These are phyloP conservation scores for Melinaea menophilus DNA, from an alignment of 2,888 invertebrate species.

Conservation along the genomic window DNA sequence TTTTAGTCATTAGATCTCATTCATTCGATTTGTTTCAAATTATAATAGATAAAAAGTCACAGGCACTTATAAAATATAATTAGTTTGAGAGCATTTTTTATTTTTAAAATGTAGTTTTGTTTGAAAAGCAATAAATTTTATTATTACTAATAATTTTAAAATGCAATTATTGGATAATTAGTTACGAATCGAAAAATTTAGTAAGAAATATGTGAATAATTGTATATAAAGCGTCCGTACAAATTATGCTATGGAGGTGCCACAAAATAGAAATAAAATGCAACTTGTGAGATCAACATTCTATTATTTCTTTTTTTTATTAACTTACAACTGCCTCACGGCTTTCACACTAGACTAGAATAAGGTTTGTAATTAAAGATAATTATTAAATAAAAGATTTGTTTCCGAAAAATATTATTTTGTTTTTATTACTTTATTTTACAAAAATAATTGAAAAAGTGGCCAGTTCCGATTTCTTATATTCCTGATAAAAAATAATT, in stretches of 20 bases:
- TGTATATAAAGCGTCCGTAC: neutral
- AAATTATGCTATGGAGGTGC: neutral
- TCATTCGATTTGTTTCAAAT: neutral
- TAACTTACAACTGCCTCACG: conserved; percentile 36
- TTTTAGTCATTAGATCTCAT: conserved; percentile 25
- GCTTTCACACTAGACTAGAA: conserved; percentile 42
- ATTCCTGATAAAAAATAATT: no score
- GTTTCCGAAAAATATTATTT: conserved; percentile 38
- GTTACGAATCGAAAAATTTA: neutral
- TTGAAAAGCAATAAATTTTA: no score
- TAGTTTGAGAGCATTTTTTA: neutral
- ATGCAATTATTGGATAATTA: neutral
- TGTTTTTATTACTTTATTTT: conserved; percentile 24
- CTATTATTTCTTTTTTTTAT: neutral
- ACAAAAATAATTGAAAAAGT: neutral
- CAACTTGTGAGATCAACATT: neutral
- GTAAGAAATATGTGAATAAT: neutral
- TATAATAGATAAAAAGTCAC: neutral
- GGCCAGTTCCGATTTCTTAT: no score
- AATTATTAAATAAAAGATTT: conserved; percentile 49
- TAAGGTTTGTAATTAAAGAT: conserved; percentile 46
- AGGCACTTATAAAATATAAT: neutral
- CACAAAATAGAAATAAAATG: neutral
- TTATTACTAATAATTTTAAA: no score
- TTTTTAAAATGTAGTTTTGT: no score